Conservation (phyloP, 2,888 invertebrate species). For the Pinctada fucata region DNA sequence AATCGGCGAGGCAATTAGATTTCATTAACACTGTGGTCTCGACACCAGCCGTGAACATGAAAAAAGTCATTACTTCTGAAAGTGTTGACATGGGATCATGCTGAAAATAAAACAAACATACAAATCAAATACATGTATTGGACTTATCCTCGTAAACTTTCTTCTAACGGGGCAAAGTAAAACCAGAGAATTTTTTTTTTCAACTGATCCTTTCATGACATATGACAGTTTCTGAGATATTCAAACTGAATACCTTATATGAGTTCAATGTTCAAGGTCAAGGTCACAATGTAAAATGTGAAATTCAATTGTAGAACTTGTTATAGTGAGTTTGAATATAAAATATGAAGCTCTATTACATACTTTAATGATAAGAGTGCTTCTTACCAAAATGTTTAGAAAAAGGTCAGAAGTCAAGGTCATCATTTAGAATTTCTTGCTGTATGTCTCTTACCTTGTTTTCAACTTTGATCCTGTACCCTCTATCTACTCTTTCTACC, state of each 20-base stretch:
- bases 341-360: too few relatives aligned
- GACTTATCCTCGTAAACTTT: too few relatives aligned
- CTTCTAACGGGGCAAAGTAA: too few relatives aligned
- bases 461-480: constrained; percentile 70
- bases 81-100: constrained; percentile 64
- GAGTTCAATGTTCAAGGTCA: neutral
- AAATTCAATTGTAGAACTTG: neutral
- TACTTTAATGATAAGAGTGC: too few relatives aligned
- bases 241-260: neutral
- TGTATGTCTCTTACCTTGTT: constrained; percentile 58
- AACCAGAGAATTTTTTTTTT: too few relatives aligned
- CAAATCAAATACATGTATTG: neutral
- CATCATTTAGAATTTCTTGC: too few relatives aligned
- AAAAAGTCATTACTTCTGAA: constrained; percentile 69
- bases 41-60: constrained; percentile 60
- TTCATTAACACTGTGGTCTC: constrained; percentile 55
- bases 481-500: constrained; percentile 57
- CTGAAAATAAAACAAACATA: constrained; percentile 49
- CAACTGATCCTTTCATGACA: too few relatives aligned
- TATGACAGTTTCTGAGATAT: too few relatives aligned
- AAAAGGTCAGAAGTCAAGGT: too few relatives aligned
- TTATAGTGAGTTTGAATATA: neutral
- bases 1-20: constrained; percentile 54
- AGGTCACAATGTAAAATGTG: neutral
- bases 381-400: too few relatives aligned